Conservation (phyloP, 2,113 vertebrate genomes). For the Rutilus rutilus region DNA sequence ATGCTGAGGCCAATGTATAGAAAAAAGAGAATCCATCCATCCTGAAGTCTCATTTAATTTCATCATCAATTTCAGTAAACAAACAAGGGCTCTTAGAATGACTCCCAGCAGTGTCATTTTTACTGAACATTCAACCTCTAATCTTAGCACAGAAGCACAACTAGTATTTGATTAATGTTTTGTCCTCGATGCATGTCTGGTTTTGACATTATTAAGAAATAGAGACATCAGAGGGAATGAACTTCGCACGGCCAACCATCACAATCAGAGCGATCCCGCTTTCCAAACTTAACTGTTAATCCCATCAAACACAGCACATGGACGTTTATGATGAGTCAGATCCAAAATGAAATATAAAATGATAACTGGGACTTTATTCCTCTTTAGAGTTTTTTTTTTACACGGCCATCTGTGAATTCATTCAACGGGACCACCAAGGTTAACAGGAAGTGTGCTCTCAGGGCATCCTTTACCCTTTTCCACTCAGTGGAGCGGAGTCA, state of each 20-base stretch:
- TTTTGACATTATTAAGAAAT: slow-evolving; percentile 37
- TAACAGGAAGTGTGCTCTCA: slow-evolving; percentile 61
- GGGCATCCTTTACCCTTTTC: slow-evolving; percentile 51
- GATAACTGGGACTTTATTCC: slow-evolving; percentile 31
- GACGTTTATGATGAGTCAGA: slow-evolving; percentile 23
- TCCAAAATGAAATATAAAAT: slow-evolving; percentile 51
- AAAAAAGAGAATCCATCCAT: background rate
- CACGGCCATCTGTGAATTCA: slow-evolving; percentile 69
- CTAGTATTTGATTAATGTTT: slow-evolving; percentile 20
- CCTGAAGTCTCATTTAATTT: background rate
- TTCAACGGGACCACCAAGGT: slow-evolving; percentile 68
- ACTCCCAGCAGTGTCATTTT: background rate
- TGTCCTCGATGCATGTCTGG: slow-evolving; percentile 17
- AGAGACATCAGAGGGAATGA: slow-evolving; percentile 13
- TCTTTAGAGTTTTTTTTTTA: slow-evolving; percentile 21
- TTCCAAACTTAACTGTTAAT: slow-evolving; percentile 46
- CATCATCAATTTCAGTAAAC: slow-evolving; percentile 7
- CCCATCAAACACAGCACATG: slow-evolving; percentile 47
- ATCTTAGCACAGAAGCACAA: slow-evolving; percentile 28
- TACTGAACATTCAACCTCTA: slow-evolving; percentile 9
- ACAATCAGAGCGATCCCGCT: slow-evolving; percentile 20
- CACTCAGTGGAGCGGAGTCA: background rate
- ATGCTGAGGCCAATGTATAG: slow-evolving; percentile 1
- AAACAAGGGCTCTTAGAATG: background rate
- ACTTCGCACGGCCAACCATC: slow-evolving; percentile 30